A percentile compares a stretch with the other conserved stretches of the same genome.
Conservation (phyloP, 2,797 vertebrate species). For the Geotrypetes seraphini region DNA sequence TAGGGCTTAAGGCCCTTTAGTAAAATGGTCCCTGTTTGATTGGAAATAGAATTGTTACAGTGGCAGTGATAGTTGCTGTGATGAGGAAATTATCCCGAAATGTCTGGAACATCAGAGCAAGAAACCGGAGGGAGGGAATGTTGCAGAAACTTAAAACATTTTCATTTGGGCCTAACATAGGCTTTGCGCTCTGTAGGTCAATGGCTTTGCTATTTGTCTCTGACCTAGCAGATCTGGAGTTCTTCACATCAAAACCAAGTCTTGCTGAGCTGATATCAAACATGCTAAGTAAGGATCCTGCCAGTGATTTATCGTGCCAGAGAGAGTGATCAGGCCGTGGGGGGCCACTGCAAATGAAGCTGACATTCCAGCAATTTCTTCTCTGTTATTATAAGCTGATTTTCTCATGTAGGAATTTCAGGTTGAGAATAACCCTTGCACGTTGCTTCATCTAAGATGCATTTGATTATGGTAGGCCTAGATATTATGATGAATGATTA, state of each 20-base stretch:
- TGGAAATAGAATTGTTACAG: no score
- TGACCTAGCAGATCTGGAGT: slow-evolving; percentile 91
- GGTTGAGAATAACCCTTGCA: slow-evolving; percentile 29
- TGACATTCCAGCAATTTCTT: slow-evolving; percentile 60
- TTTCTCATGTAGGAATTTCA: slow-evolving; percentile 35
- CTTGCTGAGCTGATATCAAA: slow-evolving; percentile 93
- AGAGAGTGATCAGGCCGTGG: slow-evolving; percentile 62
- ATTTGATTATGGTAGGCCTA: slow-evolving; percentile 9
- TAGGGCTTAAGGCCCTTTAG: no score
- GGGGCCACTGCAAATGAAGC: slow-evolving; percentile 60
- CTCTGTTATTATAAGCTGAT: slow-evolving; percentile 32
- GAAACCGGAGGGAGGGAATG: slow-evolving; percentile 33
- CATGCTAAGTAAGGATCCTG: slow-evolving; percentile 74
- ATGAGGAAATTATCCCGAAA: slow-evolving; percentile 1
- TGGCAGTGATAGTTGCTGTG: background rate
- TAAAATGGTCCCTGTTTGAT: no score
- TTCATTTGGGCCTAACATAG: slow-evolving; percentile 76
- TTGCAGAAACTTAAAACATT: slow-evolving; percentile 62
- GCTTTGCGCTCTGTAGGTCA: slow-evolving; percentile 84
- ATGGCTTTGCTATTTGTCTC: slow-evolving; percentile 76
- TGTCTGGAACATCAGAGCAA: background rate
- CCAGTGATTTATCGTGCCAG: slow-evolving; percentile 86
- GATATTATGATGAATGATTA: background rate
- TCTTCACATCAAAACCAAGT: slow-evolving; percentile 95
- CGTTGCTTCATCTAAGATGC: slow-evolving; percentile 27